phyloP scores from a whole-genome alignment of 2,113 vertebrate genomes.

The Aleadryas rufinucha region DNA sequence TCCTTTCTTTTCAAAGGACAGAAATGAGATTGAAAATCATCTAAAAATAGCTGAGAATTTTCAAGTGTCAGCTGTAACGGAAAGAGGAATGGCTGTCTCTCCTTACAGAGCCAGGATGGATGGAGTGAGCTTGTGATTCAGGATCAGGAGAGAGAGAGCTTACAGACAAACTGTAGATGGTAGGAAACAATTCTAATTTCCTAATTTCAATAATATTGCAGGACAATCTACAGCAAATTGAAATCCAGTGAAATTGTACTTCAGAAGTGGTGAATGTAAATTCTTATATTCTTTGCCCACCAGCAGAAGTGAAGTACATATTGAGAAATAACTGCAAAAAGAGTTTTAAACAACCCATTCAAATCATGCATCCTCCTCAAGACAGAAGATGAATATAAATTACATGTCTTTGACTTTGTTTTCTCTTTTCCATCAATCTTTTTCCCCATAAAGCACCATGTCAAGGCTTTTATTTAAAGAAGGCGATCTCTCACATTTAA shows the following conservation, averaged over 20 bases:
- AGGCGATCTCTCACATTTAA: neutral
- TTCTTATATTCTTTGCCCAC: neutral
- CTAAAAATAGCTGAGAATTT: slow-evolving; percentile 53
- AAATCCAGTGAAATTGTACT: neutral
- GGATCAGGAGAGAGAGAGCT: neutral
- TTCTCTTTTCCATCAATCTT: slow-evolving; percentile 27
- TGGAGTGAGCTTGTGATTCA: neutral
- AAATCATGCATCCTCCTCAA: neutral
- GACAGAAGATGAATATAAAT: slow-evolving; percentile 12
- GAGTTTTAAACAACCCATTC: neutral
- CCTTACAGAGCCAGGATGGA: slow-evolving; percentile 40
- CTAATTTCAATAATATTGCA: neutral
- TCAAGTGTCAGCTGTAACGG: slow-evolving; percentile 48
- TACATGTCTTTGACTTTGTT: neutral
- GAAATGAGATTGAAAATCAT: slow-evolving; percentile 28
- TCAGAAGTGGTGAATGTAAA: neutral
- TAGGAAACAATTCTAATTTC: neutral
- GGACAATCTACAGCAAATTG: neutral
- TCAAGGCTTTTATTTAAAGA: neutral
- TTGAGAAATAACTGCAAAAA: neutral
- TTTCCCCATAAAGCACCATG: neutral
- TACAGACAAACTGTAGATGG: neutral
- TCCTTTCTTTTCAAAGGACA: slow-evolving; percentile 33
- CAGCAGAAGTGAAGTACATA: neutral
- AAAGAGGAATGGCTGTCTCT: slow-evolving; percentile 41